Evolutionary conservation across 1,140 invertebrate species (phyloP).

Genomic region (Ips nitidus): DNA sequence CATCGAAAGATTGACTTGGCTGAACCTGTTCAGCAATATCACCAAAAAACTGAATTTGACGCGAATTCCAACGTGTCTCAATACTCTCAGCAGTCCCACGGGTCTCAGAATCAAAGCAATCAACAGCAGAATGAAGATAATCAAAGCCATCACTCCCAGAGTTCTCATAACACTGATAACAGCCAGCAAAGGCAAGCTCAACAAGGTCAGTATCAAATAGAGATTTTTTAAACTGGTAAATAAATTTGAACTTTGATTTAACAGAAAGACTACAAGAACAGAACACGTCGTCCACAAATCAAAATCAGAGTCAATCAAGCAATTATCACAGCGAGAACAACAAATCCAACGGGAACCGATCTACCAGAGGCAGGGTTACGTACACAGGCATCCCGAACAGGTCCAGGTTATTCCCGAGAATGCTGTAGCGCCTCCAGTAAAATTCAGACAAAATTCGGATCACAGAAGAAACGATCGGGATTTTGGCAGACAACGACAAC

Average conservation of each 20-base stretch:
- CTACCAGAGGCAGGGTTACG: slow-evolving; percentile 50
- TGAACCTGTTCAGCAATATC: slow-evolving; percentile 50
- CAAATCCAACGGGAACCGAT: slow-evolving; percentile 46
- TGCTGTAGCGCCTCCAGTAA: slow-evolving; percentile 43
- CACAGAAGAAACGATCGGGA: slow-evolving; percentile 41
- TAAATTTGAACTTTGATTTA: not conserved
- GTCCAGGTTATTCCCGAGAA: slow-evolving; percentile 50
- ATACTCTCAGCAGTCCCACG: slow-evolving; percentile 27
- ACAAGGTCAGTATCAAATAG: slow-evolving; percentile 1
- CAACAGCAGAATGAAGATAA: slow-evolving; percentile 36
- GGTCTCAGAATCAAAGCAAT: slow-evolving; percentile 23
- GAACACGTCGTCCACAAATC: not conserved
- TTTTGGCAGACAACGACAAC: slow-evolving; percentile 39
- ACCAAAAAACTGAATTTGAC: slow-evolving; percentile 46
- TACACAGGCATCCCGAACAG: slow-evolving; percentile 51
- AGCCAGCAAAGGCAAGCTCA: slow-evolving; percentile 14
- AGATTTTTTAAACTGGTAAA: not conserved
- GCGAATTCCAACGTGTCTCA: slow-evolving; percentile 42
- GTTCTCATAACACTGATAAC: slow-evolving; percentile 23
- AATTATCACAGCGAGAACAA: slow-evolving; percentile 45
- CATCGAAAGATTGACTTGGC: slow-evolving; percentile 66
- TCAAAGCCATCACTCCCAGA: slow-evolving; percentile 29
- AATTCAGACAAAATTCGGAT: slow-evolving; percentile 43
- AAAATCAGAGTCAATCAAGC: slow-evolving; percentile 5
- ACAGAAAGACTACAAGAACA: slow-evolving; percentile 21